Evolutionary conservation across 2,113 vertebrate genomes (phyloP), one percentile per base, ranked within the genome.

Genomic region (cattle (Bos taurus)): DNA sequence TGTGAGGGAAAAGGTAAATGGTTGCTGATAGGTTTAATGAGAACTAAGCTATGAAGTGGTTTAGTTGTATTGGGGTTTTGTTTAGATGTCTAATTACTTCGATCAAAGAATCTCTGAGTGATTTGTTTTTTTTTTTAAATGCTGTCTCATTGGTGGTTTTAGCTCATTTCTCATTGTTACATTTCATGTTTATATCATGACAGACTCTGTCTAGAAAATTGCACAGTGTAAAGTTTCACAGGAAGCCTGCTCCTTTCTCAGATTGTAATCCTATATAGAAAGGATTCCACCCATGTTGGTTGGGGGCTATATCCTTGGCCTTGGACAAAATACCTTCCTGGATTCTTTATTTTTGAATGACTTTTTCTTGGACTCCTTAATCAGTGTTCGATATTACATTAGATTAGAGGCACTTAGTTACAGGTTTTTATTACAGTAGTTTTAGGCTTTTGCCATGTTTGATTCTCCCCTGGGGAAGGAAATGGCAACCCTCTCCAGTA

Each of bases 11-110:
- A 54, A 50, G 40, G 82, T 95, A 83, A 96, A 28, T 92, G 94
- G 77, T 46, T 88, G 59, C 88, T 90, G 91, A 88, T 88, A 87
- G 52, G n/a, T 86, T 54, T 96, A 86, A 91, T 62, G 80, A 94
- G 93, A 91, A 77, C 19, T 52, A 36, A 50, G 30, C 78, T 90
- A 19, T 84, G 92, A 93, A 80, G 89, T 56, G 92, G 96, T 84
- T 74, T 93, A 23, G 21, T 84, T 71, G 56, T 93, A 80, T 78
- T 85, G 52, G 52, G 46, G 16, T 16, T 90, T 93, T 93, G 78
- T 95, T 90, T 84, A 74, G 80, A 62, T 46, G 52, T 84, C 23
- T 94, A 40, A 95, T 92, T 64, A 64, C 84, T 83, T 77, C 0
- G 6, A 54, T 86, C 88, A 86, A 14, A 88, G 96, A 82, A 33